phyloP scores from a whole-genome alignment of 2,113 vertebrate genomes.

The Pseudopodoces humilis region DNA sequence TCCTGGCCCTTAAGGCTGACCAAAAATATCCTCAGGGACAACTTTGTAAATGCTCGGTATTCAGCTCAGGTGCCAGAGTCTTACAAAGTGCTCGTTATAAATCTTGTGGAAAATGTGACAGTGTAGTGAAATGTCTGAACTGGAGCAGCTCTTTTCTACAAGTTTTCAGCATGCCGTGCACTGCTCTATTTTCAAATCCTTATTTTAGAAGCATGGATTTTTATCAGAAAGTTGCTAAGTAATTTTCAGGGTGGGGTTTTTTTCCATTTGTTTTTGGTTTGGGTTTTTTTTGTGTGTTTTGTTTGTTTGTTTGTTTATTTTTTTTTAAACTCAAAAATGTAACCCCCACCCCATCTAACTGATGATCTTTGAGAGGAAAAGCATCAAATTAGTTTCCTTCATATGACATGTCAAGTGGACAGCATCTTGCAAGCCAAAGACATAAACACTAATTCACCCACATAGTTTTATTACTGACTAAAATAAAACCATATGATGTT shows the following conservation, averaged over 20 bases:
- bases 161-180: neutral
- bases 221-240: neutral
- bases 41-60: neutral
- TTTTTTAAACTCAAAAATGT: neutral
- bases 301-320: neutral
- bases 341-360: neutral
- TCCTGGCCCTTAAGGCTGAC: neutral
- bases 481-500: slow-evolving; percentile 54
- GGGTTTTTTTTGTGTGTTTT: no score
- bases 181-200: neutral
- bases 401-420: slow-evolving; percentile 14
- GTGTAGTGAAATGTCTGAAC: neutral
- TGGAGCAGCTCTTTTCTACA: neutral
- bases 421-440: slow-evolving; percentile 26
- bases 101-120: slow-evolving; percentile 60
- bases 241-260: neutral
- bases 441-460: slow-evolving; percentile 43
- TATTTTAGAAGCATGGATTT: neutral
- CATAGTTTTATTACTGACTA: slow-evolving; percentile 32
- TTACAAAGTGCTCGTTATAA: slow-evolving; percentile 44
- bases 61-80: slow-evolving; percentile 34
- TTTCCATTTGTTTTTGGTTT: no score
- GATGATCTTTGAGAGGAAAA: neutral
- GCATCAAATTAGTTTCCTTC: neutral
- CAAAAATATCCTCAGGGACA: neutral